Percentiles rank a stretch among this genome's conserved stretches.
These are phyloP conservation scores for Microchirus variegatus DNA, from an alignment of 2,797 vertebrate genomes.

Conservation along the genomic window DNA sequence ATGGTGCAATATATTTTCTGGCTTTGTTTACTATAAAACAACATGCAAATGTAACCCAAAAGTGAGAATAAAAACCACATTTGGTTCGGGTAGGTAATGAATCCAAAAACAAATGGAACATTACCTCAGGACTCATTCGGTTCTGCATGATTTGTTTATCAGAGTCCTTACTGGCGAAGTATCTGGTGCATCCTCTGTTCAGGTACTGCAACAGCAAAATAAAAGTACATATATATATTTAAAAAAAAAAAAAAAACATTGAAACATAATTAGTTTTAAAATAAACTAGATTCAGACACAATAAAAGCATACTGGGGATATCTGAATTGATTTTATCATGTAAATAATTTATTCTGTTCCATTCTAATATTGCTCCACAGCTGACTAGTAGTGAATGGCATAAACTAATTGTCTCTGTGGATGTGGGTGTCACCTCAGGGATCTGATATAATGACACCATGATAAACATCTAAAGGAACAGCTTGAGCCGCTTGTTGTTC, in stretches of 20 bases:
- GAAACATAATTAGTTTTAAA: conserved; percentile 17
- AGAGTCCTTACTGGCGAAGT: conserved; percentile 93
- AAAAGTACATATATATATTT: background rate
- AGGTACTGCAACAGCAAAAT: conserved; percentile 85
- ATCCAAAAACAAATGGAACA: background rate
- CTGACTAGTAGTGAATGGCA: conserved; percentile 40
- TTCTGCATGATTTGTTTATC: conserved; percentile 97
- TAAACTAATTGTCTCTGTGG: conserved; percentile 60
- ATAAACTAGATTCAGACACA: conserved; percentile 22
- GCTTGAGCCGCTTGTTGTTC: conserved; percentile 45
- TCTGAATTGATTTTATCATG: conserved; percentile 46
- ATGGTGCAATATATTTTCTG: background rate
- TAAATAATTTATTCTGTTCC: conserved; percentile 41
- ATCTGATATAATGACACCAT: conserved; percentile 37
- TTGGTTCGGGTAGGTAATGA: conserved; percentile 1
- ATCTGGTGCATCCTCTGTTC: conserved; percentile 95
- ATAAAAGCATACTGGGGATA: conserved; percentile 12
- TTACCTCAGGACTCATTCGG: conserved; percentile 96
- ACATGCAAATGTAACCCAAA: background rate
- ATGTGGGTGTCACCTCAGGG: conserved; percentile 58
- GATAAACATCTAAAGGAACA: conserved; percentile 57
- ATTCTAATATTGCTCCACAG: conserved; percentile 46
- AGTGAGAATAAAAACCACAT: background rate
- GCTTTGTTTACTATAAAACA: background rate
- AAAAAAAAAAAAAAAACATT: conserved; percentile 34